Evolutionary conservation across 1,140 invertebrate genomes (phyloP), one percentile per base, ranked within the genome.

Genomic region (Drosophila willistoni): DNA sequence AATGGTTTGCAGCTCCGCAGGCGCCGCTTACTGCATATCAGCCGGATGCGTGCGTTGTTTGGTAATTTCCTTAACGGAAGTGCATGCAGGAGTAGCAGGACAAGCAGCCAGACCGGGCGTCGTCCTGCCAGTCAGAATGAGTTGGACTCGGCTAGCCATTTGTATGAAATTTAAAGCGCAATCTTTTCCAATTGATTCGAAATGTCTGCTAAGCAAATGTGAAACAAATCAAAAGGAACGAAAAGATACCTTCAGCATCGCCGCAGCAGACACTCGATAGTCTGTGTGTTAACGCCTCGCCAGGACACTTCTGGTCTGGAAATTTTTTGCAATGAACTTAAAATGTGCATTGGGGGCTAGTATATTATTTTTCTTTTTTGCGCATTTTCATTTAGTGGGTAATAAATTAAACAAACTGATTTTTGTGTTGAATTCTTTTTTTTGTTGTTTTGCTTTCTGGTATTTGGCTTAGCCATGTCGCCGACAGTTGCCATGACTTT

Each of bases 1-100:
- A 68, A 36, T 69, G 77, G 72, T 19, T 68, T 47, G 63, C 67
- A 70, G 66, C 36, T 71, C 79, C 81, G 67, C 78, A 86, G 79
- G 79, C 81, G 81, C 22, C 72, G 76, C 34, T 36, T 29, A 57
- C n/a, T 57, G 68, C 84, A 87, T 79, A 89, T 89, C 80, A 62
- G 71, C 85, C 84, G 84, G 84, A 89, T 84, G 77, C 85, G 80
- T 85, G 77, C 80, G 77, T 89, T 89, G 84, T 89, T 89, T 89
- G 84, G 84, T 73, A 89, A 89, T 89, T 89, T 89, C 84, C 84
- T 89, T 84, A 80, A 78, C 84, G 84, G 84, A 89, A 89, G 85
- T 79, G 69, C 80, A 89, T 81, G 84, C 82, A 81, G 83, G 74
- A 73, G 71, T 68, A 66, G 29, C 29, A 29, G 67, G 67, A 71